phyloP scores from a whole-genome alignment of 2,888 invertebrate species.

The Amphipoea oculea region DNA sequence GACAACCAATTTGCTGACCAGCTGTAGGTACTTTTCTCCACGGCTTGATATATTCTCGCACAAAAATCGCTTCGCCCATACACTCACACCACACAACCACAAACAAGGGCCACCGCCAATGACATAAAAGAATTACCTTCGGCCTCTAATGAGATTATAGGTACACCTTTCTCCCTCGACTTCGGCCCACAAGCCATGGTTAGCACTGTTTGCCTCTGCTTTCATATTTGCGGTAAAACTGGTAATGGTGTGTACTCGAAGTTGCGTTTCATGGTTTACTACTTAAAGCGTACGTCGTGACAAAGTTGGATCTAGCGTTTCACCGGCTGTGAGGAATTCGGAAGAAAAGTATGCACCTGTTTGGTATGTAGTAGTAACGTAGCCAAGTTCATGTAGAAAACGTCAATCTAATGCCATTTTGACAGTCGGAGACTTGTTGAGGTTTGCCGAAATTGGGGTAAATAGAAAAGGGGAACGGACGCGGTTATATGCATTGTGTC shows the following conservation, averaged over 20 bases:
- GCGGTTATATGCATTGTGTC: neutral
- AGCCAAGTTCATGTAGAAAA: neutral
- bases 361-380: neutral
- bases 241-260: slow-evolving; percentile 42
- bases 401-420: neutral
- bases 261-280: slow-evolving; percentile 52
- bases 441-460: neutral
- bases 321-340: slow-evolving; percentile 41
- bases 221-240: slow-evolving; percentile 64
- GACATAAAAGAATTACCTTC: slow-evolving; percentile 77
- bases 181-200: slow-evolving; percentile 59
- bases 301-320: slow-evolving; percentile 26
- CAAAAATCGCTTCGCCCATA: slow-evolving; percentile 30
- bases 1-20: too few relatives aligned
- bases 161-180: slow-evolving; percentile 70
- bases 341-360: slow-evolving; percentile 40
- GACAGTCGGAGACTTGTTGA: neutral
- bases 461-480: neutral
- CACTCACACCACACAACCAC: slow-evolving; percentile 28
- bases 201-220: slow-evolving; percentile 58
- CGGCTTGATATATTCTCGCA: too few relatives aligned
- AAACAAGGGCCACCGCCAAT: slow-evolving; percentile 73
- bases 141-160: slow-evolving; percentile 76
- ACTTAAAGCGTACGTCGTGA: slow-evolving; percentile 41
- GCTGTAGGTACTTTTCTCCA: too few relatives aligned